Base-by-base conservation (phyloP, 1,140 invertebrate genomes). In the Aphaenogaster ashmeadi region DNA sequence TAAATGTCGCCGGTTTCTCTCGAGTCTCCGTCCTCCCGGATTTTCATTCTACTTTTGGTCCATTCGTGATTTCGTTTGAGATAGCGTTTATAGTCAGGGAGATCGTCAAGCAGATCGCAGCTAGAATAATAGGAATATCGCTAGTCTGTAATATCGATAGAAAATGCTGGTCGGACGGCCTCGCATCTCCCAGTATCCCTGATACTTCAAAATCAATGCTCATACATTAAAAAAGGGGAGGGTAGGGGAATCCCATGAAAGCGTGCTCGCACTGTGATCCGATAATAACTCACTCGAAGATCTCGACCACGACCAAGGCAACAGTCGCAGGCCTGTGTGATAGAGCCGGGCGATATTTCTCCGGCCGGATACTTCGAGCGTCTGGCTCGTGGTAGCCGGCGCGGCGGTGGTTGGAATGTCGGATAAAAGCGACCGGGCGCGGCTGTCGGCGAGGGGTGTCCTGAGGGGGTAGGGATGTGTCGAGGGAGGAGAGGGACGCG, bases 371-470 rank as follows among this genome's bases (percentile, higher is more conserved):
- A 69, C 66, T 47, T 67, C n/a, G 78, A 79, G 54, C 44, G 87
- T 86, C 81, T 86, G 72, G 84, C 54, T 79, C 50, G 27, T 52
- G 69, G 50, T 60, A 72, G 88, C 52, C 36, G 69, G 6, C 64
- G 66, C 36, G 69, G 6, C 64, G 66, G 27, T 52, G 41, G 56
- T 52, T 50, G 77, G 62, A 87, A 83, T 71, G 58, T 9, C 79
- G 86, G 50, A 87, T 72, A 88, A 89, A 90, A 90, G 89, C 86
- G 62, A 54, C 36, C 62, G 64, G 13, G 54, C 18, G 44, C 75
- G 27, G 62, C 69, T 67, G 64, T n/a, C 47, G 75, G 13, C 36
- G 33, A n/a, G 69, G 21, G 11, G 50, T 60, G 66, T 52, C 21
- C 47, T 18, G 36, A 33, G 44, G 69, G 58, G 18, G 13, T 38